These are phyloP conservation scores for Aythya baeri DNA, from an alignment of 2,113 vertebrate species.

Conservation along the genomic window DNA sequence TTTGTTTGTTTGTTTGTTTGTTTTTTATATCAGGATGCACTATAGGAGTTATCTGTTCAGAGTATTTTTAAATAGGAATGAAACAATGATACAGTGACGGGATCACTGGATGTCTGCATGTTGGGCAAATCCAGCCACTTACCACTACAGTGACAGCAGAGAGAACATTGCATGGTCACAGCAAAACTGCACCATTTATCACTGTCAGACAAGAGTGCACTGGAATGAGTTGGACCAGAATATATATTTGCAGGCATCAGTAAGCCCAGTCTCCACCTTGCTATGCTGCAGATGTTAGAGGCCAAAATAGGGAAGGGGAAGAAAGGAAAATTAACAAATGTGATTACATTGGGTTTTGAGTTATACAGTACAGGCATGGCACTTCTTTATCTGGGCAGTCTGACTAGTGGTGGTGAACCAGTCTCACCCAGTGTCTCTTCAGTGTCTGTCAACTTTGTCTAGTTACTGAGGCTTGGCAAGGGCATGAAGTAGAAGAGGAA, in stretches of 20 bases:
- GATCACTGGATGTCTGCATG: not conserved
- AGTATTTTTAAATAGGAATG: not conserved
- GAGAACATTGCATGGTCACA: rapidly evolving
- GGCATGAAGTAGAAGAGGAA: not conserved
- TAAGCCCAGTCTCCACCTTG: not conserved
- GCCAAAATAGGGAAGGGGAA: not conserved
- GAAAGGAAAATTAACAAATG: not conserved
- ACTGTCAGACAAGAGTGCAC: not conserved
- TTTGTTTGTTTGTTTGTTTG: too few relatives aligned
- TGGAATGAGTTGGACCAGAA: not conserved
- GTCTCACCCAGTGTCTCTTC: not conserved
- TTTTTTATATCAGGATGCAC: not conserved
- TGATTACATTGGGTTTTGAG: not conserved
- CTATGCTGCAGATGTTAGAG: not conserved
- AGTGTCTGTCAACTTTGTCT: not conserved
- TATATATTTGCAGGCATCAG: not conserved
- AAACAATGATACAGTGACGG: not conserved
- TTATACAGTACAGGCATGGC: not conserved
- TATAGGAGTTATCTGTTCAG: rapidly evolving
- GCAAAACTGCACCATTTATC: not conserved
- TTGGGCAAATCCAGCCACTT: not conserved
- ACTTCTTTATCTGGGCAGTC: not conserved
- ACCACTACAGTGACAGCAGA: not conserved
- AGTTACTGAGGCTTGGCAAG: not conserved
- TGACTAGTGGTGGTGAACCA: not conserved